These are phyloP conservation scores for Orthonevra nobilis DNA, from an alignment of 2,888 invertebrate genomes.

Conservation along the genomic window DNA sequence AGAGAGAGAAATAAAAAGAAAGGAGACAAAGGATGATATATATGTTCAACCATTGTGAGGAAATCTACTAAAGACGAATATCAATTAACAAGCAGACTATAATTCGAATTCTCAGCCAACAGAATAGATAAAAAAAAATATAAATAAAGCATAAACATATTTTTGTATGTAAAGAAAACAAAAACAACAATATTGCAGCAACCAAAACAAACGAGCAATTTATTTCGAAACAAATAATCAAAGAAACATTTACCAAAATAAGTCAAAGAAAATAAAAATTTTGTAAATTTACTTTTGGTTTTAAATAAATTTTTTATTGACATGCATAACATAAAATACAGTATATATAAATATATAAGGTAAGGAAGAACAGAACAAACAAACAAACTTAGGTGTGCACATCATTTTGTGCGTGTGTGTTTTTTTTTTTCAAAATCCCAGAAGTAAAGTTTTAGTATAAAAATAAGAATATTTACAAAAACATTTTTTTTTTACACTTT, in stretches of 20 bases:
- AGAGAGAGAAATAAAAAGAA: slow-evolving; percentile 53
- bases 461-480: slow-evolving; percentile 31
- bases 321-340: slow-evolving; percentile 59
- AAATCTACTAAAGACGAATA: slow-evolving; percentile 25
- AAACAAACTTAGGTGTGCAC: background rate
- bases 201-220: slow-evolving; percentile 31
- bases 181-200: slow-evolving; percentile 26
- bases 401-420: background rate
- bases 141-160: slow-evolving; percentile 5
- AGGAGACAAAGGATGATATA: slow-evolving; percentile 55
- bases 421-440: background rate
- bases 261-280: slow-evolving; percentile 36
- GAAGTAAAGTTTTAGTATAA: slow-evolving; percentile 17
- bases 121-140: too few species aligned
- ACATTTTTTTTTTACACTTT: too few species aligned
- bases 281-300: slow-evolving; percentile 38
- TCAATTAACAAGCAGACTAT: slow-evolving; percentile 20
- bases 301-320: slow-evolving; percentile 52
- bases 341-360: slow-evolving; percentile 2
- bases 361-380: slow-evolving; percentile 28
- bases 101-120: slow-evolving; percentile 22
- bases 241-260: background rate
- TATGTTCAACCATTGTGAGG: slow-evolving; percentile 37
- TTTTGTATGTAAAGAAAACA: slow-evolving; percentile 22
- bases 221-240: slow-evolving; percentile 20